Evolutionary conservation across 2,797 vertebrate species (phyloP).

Genomic region (Hapalemur alaotrensis): DNA sequence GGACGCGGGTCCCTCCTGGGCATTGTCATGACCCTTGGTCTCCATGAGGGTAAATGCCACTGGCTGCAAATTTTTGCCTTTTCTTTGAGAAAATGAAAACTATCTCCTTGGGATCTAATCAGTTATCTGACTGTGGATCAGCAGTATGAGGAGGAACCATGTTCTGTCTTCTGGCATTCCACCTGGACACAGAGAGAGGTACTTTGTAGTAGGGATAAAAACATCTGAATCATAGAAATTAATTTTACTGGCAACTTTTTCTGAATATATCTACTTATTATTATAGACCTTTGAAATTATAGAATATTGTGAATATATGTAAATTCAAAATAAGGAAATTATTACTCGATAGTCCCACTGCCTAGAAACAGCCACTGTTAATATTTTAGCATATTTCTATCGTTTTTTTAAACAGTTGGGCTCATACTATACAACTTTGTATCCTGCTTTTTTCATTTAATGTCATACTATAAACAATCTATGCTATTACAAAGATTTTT

Average conservation of each 20-base stretch:
- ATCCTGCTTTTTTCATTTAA: not conserved
- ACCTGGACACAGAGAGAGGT: not conserved
- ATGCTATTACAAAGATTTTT: not conserved
- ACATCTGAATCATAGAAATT: not conserved
- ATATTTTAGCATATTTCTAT: not conserved
- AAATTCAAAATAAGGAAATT: constrained; percentile 19
- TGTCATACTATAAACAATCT: not conserved
- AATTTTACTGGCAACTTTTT: constrained; percentile 10
- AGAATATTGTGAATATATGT: not conserved
- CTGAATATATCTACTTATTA: not conserved
- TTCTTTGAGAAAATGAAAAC: not conserved
- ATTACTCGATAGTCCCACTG: not conserved
- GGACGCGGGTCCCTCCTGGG: not conserved
- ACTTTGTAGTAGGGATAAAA: constrained; percentile 5
- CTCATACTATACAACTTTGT: not conserved
- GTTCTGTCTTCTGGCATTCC: not conserved
- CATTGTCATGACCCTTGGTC: not conserved
- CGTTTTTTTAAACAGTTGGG: not conserved
- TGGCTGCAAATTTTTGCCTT: not conserved
- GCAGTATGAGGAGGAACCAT: not conserved
- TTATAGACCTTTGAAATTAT: not conserved
- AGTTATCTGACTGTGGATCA: not conserved
- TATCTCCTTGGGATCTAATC: not conserved
- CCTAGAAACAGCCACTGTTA: not conserved
- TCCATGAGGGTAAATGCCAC: constrained; percentile 51